These are phyloP conservation scores for Acrocera orbiculus DNA, from an alignment of 2,888 invertebrate species.

Conservation along the genomic window DNA sequence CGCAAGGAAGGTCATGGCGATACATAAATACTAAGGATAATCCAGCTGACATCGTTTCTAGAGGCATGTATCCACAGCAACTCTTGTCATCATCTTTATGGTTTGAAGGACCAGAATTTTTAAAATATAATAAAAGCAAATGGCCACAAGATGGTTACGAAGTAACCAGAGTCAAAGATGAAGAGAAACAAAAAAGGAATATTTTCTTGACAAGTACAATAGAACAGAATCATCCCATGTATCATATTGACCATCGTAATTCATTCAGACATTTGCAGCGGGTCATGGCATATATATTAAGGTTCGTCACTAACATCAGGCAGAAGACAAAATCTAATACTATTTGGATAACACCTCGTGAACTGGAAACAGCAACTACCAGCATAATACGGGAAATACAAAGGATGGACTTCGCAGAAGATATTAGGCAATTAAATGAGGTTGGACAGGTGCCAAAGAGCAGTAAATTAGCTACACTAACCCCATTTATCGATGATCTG, in stretches of 20 bases:
- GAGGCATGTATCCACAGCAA: background rate
- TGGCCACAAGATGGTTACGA: too few relatives aligned
- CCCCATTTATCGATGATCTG: constrained; percentile 13
- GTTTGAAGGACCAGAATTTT: background rate
- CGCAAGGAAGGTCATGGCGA: background rate
- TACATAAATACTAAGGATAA: background rate
- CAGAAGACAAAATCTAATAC: too few relatives aligned
- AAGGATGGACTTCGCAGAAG: background rate
- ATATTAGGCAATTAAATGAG: background rate
- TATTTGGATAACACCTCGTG: too few relatives aligned
- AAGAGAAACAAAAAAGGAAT: too few relatives aligned
- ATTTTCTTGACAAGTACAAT: too few relatives aligned
- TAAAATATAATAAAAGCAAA: background rate
- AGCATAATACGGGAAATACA: background rate
- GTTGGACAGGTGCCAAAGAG: background rate
- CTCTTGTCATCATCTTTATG: background rate
- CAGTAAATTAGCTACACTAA: background rate
- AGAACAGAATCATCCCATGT: too few relatives aligned
- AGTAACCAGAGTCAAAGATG: too few relatives aligned
- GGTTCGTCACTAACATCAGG: too few relatives aligned
- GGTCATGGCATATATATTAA: too few relatives aligned
- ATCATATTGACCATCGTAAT: too few relatives aligned
- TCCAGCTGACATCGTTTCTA: background rate
- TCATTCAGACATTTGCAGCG: too few relatives aligned
- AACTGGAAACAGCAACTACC: too few relatives aligned